A percentile compares a stretch with the other conserved stretches of the same genome.
phyloP scores from a whole-genome alignment of 2,113 vertebrate genomes.

The Fregata magnificens region DNA sequence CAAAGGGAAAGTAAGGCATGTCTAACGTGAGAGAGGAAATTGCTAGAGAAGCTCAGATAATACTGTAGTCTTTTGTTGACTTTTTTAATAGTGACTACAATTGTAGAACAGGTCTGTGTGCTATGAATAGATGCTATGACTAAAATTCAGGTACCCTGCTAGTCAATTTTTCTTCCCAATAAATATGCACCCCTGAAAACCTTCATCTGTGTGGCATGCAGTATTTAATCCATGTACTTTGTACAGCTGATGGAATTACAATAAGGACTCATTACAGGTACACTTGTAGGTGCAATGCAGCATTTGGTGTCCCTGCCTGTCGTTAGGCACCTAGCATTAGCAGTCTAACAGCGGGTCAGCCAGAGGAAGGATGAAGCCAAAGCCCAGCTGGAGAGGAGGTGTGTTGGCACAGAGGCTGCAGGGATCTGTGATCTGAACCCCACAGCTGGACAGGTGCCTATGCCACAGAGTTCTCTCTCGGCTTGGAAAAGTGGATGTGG shows the following conservation, averaged over 20 bases:
- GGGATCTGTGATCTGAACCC: not conserved
- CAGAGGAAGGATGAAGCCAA: not conserved
- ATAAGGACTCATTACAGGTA: not conserved
- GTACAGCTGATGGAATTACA: not conserved
- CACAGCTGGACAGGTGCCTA: not conserved
- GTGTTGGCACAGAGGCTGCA: not conserved
- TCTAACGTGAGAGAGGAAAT: not conserved
- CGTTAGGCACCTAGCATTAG: not conserved
- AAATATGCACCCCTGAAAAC: not conserved
- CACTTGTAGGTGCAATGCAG: too few species aligned
- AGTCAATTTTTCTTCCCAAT: not conserved
- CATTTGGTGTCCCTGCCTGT: not conserved
- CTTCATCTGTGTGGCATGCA: not conserved
- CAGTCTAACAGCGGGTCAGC: not conserved
- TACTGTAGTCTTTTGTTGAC: not conserved
- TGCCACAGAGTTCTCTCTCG: not conserved
- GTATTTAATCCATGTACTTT: not conserved
- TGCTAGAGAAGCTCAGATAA: slow-evolving; percentile 15
- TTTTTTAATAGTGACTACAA: not conserved
- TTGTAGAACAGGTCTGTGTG: not conserved
- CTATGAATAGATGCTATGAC: not conserved
- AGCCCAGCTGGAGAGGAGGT: not conserved
- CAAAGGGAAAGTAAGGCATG: not conserved
- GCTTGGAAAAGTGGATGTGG: not conserved
- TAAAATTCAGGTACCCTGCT: not conserved